Base-by-base conservation (phyloP, 2,888 invertebrate genomes). In the Macaria notata region DNA sequence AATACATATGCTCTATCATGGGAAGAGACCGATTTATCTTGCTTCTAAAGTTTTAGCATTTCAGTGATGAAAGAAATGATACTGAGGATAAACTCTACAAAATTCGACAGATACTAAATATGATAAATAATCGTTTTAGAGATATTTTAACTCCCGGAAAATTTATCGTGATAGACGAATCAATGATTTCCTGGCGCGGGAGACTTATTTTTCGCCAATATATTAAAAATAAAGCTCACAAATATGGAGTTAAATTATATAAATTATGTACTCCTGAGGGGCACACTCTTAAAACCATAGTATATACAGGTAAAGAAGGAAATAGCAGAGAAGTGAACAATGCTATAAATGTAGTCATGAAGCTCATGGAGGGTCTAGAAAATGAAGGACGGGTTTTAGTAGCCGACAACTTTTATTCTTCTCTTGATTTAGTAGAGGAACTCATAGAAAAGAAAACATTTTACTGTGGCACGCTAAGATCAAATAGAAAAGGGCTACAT, bases 161-260 rank as follows among this genome's bases (percentile, higher is more conserved):
- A 65, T 56, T 56, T 7, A 29, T 76, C 3, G 64, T 71, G 9
- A 71, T 81, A 33, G 77, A 80, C 58, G 75, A 80, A 61, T 65
- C 67, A 41, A 72, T 79, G 70, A 64, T 80, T 30, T 73, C 75
- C 19, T 78, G 70, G 70, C 60, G 72, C 36, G 76, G 77, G 7
- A 56, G 76, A 46, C 61, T 81, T 4, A 30, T 46, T 29, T 36
- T 36, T 7, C 4, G 7, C 4, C 36, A 36, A 36, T 36, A 36
- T 7, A 36, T 36, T 36, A 36, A 36, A 36, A 36, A 36, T 7
- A 36, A 36, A 36, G 4, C 36, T 5, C 36, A 36, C 75, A 68
- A 68, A 50, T 79, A 76, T 53, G 78, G 78, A 0, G 59, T 78
- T 30, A 75, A 79, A 63, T 30, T 80, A 36, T 76, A 77, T 53